Evolutionary conservation across 2,113 vertebrate genomes (phyloP), one percentile per base, ranked within the genome.

Genomic region (Pyrgilauda ruficollis): DNA sequence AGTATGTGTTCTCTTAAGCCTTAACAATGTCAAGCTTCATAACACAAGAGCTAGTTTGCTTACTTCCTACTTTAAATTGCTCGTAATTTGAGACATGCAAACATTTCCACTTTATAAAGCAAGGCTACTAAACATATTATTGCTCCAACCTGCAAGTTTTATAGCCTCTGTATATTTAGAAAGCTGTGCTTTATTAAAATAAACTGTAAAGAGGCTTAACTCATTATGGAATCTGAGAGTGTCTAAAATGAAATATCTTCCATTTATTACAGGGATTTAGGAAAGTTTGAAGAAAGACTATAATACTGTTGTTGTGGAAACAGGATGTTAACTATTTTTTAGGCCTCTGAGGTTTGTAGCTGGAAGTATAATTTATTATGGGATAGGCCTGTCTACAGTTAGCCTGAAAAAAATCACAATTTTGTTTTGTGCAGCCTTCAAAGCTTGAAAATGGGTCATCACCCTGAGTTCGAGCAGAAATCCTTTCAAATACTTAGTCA

Each of bases 101-200:
- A 97, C 97, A 98, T 98, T 98, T 98, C 98, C 98, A 98, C 97
- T 98, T 98, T 98, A 98, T 98, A 98, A 98, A 98, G 96, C 96
- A 94, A 93, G 94, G 93, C 97, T 97, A 97, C 98, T 98, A 98
- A 98, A 98, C 97, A 86, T 97, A 97, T 98, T 98, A 98, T 97
- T 97, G 98, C 97, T 96, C 92, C 97, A 97, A 98, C 98, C 98
- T 98, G 97, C 97, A 94, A 96, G 96, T 91, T 98, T 98, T 98
- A 98, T 96, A 90, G 97, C 95, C 96, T 98, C 97, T 94, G 90
- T 97, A 97, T 93, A 97, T 96, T 96, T 96, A 96, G 96, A 96
- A 98, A 97, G 95, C 97, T 92, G 97, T 96, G 93, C 97, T 98
- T 98, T 98, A 98, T 98, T 98, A 98, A 98, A 98, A 98, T 97